Base-by-base conservation (phyloP, 2,888 invertebrate species). In the Philaethria dido region DNA sequence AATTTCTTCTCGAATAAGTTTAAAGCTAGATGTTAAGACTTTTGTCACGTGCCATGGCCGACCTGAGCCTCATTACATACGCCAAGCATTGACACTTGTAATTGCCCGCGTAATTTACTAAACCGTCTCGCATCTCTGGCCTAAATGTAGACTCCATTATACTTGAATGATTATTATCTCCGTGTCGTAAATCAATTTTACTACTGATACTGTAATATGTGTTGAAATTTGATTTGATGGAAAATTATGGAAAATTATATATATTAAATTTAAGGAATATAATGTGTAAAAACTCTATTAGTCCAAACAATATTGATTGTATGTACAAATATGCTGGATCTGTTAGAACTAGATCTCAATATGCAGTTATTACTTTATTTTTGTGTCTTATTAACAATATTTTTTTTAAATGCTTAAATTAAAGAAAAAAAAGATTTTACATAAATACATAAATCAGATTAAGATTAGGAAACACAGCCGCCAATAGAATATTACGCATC, bases 71-170 rank as follows among this genome's bases (percentile, higher is more conserved):
- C 75, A 80, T 72, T 78, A 79, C 81, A 79, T 83, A 82, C 78
- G 88, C 85, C 87, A 88, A 88, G 83, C 85, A 83, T 84, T 82
- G 79, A 80, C 84, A 83, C 86, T 79, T 85, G 83, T 87, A 89
- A 88, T 89, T 88, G 86, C 84, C 80, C 75, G 75, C 78, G 78
- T 86, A 86, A 84, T 87, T 88, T 78, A 85, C 82, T 84, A 83
- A 85, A 83, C 80, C 79, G 81, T 84, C 80, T 72, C 68, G 71
- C 79, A 80, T 76, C 72, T 75, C 75, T 72, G 69, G 73, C 76
- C 77, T 76, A 77, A 77, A 78, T 71, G 72, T 68, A 60, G 64
- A 62, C 44, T 61, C 59, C 62, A 64, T 65, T 67, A 65, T 62
- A 68, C 47, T 57, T 48, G 66, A 36, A 61, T 55, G 59, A 39